Percentiles rank a stretch among this genome's conserved stretches.
Conservation (phyloP, 2,797 vertebrate genomes). For the Morelia viridis region DNA sequence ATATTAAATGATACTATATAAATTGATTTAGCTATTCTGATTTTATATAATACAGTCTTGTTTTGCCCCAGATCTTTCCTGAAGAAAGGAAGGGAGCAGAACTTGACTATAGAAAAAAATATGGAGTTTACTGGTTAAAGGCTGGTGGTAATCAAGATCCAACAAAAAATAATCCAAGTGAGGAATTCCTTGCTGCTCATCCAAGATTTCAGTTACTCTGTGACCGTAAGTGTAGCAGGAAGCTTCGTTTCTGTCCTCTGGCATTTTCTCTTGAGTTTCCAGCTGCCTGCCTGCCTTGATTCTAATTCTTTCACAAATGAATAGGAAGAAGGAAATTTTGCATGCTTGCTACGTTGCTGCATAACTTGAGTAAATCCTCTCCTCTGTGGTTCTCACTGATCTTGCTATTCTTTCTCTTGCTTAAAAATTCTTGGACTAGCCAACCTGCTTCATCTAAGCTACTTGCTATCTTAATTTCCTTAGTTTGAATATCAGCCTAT, state of each 20-base stretch:
- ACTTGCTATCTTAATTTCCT: background rate
- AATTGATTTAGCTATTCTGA: background rate
- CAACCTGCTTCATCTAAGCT: background rate
- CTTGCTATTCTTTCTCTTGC: background rate
- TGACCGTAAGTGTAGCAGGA: conserved; percentile 76
- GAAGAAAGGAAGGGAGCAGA: conserved; percentile 88
- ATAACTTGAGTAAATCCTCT: background rate
- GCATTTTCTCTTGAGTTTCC: background rate
- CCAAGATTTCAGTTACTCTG: conserved; percentile 84
- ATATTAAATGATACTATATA: background rate
- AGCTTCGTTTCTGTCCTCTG: background rate
- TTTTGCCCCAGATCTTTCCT: conserved; percentile 72
- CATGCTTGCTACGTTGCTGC: background rate
- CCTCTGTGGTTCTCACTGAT: background rate
- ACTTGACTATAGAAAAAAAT: conserved; percentile 91
- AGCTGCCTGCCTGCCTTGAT: background rate
- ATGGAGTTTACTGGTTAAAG: conserved; percentile 85
- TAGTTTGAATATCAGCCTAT: background rate
- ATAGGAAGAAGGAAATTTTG: background rate
- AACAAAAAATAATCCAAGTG: conserved; percentile 70
- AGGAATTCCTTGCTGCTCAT: conserved; percentile 81
- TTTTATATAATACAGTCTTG: background rate
- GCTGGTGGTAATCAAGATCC: conserved; percentile 79
- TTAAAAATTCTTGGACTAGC: background rate
- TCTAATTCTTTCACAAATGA: background rate